Conservation (phyloP, 2,888 invertebrate species). For the Amorpha juglandis region DNA sequence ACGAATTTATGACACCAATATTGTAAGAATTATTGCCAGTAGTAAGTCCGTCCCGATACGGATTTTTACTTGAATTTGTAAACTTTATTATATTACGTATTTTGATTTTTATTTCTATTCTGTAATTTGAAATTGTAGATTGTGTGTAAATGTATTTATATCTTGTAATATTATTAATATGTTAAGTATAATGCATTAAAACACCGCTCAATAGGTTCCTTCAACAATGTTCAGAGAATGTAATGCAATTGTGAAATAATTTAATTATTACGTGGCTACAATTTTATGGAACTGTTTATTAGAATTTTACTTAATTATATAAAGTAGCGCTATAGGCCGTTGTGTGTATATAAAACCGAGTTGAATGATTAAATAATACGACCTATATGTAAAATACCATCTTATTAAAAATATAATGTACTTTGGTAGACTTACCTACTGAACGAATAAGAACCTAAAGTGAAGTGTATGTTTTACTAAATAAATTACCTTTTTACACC, state of each 20-base stretch:
- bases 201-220: conserved; percentile 20
- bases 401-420: neutral
- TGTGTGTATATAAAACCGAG: conserved; percentile 17
- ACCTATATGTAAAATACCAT: neutral
- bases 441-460: no score
- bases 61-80: conserved; percentile 57
- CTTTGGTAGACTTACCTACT: no score
- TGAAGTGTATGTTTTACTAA: no score
- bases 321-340: conserved; percentile 24
- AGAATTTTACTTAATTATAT: conserved; percentile 24
- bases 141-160: neutral
- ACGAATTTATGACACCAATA: conserved; percentile 69
- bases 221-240: conserved; percentile 15
- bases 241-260: conserved; percentile 23
- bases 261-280: conserved; percentile 8
- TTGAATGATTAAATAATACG: conserved; percentile 22
- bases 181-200: conserved; percentile 18
- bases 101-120: conserved; percentile 29
- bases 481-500: no score
- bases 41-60: conserved; percentile 72
- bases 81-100: conserved; percentile 23
- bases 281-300: conserved; percentile 24
- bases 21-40: conserved; percentile 61
- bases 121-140: conserved; percentile 15
- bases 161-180: conserved; percentile 2